Evolutionary conservation across 1,140 invertebrate species (phyloP).

Genomic region (Zaprionus lachaisei): DNA sequence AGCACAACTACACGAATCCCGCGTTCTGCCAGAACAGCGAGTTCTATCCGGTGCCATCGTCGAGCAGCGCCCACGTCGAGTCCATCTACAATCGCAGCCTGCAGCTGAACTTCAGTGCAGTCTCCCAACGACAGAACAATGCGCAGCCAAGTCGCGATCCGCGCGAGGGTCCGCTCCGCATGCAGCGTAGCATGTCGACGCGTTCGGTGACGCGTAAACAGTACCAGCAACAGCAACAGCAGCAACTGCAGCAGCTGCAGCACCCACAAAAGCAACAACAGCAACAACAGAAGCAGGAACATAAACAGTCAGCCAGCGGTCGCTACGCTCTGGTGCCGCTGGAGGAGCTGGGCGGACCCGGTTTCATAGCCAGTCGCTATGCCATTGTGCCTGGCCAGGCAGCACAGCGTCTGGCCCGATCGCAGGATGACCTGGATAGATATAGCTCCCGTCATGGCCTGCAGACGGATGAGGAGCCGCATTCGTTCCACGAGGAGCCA

Average conservation of each 20-base stretch:
- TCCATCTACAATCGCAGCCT: slow-evolving; percentile 80
- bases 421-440: slow-evolving; percentile 76
- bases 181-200: slow-evolving; percentile 82
- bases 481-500: slow-evolving; percentile 77
- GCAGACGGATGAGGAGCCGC: slow-evolving; percentile 70
- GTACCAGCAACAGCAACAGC: slow-evolving; percentile 50
- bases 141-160: slow-evolving; percentile 80
- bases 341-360: slow-evolving; percentile 72
- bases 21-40: slow-evolving; percentile 92
- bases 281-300: slow-evolving; percentile 60
- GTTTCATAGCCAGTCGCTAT: slow-evolving; percentile 57
- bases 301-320: slow-evolving; percentile 59
- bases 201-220: slow-evolving; percentile 77
- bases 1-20: slow-evolving; percentile 89
- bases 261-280: slow-evolving; percentile 33
- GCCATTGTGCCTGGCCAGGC: slow-evolving; percentile 64
- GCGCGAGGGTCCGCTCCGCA: slow-evolving; percentile 81
- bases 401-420: slow-evolving; percentile 64
- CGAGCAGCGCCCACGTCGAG: slow-evolving; percentile 60
- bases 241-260: slow-evolving; percentile 50
- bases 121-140: slow-evolving; percentile 43
- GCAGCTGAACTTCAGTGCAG: slow-evolving; percentile 75
- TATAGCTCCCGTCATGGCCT: slow-evolving; percentile 61
- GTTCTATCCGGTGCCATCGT: slow-evolving; percentile 84
- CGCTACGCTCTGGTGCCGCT: slow-evolving; percentile 85